Base-by-base conservation (phyloP, 2,113 vertebrate species). In the Apus apus region DNA sequence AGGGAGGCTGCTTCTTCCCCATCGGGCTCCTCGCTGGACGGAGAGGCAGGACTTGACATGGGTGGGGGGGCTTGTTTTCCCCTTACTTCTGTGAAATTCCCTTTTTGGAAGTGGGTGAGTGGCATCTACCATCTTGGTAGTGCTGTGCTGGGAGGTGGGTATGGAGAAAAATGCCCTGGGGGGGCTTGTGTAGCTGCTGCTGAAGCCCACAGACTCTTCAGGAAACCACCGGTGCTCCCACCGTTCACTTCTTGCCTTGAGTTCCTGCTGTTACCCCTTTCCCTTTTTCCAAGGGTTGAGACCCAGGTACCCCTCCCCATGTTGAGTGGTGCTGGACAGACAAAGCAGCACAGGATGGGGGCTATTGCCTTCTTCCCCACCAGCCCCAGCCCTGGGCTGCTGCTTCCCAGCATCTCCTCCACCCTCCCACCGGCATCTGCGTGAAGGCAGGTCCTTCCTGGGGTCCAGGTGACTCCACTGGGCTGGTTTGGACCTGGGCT, bases 71-170 rank as follows among this genome's bases (percentile, higher is more conserved):
- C 13, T 90, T 30, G 27, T 85, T 56, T 82, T 60, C 48, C 36
- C 58, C 36, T 73, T 87, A 13, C 76, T 90, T 46, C 58, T 10
- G 62, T 62, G 58, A 79, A 87, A 65, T 56, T 85, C 61, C 19
- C 20, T 20, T 17, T 85, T 25, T 58, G 51, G 58, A 71, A 81
- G 58, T 12, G 3, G 62, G 56, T 36, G 23, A 53, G 58, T 0
- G 0, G 32, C 40, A 54, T 1, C 0, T 34, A 4, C 16, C 0
- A 0, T 0, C 1, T 48, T 56, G n/a, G 3, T 46, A 67, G 85
- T 64, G 48, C 30, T 10, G 4, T 56, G 25, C 16, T 21, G 22
- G 43, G 46, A 58, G 73, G 45, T 9, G 45, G 22, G 12, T 8
- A 4, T 15, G 20, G 61, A 89, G 65, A 26, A 43, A 40, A 77